Base-by-base conservation (phyloP, 2,888 invertebrate species). In the Cyclophora punctaria region DNA sequence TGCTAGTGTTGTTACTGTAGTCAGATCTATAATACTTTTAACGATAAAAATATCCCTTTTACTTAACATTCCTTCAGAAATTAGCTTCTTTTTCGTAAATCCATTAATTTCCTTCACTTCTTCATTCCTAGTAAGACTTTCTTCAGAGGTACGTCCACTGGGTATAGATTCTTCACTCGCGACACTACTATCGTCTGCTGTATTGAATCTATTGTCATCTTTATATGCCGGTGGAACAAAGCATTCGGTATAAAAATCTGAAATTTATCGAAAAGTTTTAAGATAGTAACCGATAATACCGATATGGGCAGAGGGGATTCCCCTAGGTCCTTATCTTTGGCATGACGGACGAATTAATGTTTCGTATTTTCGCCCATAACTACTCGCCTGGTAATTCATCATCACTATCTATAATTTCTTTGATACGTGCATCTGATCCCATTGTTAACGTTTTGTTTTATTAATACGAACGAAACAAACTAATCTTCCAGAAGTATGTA, bases 331-430 rank as follows among this genome's bases (percentile, higher is more conserved):
- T 20, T 20, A 20, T 20, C 20, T 20, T 20, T 20, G 20, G 20
- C 20, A 20, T 20, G 20, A 20, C 20, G 20, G 20, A 20, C 20
- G 20, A 1, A 20, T 20, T 20, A 20, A 20, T 20, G 20, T 20
- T 20, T 20, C 20, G 20, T 20, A 20, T 20, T 20, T 20, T 20
- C 20, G 20, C 20, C 20, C 20, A 20, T 20, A 41, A 44, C 7
- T 41, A 60, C 70, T 64, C 66, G 78, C 80, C 57, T 49, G 80
- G 75, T 35, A 80, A 57, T 58, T 81, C 80, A 41, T 81, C 80
- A 49, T 81, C 80, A 52, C 80, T 81, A 20, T 75, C 78, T 20
- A 81, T 56, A 48, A 75, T 59, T 4, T 72, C 66, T 54, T 63
- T 42, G 20, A 20, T 20, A 20, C 20, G 20, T 20, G 20, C 20